These are phyloP conservation scores for Hipparchia semele DNA, from an alignment of 2,888 invertebrate genomes.

Conservation along the genomic window DNA sequence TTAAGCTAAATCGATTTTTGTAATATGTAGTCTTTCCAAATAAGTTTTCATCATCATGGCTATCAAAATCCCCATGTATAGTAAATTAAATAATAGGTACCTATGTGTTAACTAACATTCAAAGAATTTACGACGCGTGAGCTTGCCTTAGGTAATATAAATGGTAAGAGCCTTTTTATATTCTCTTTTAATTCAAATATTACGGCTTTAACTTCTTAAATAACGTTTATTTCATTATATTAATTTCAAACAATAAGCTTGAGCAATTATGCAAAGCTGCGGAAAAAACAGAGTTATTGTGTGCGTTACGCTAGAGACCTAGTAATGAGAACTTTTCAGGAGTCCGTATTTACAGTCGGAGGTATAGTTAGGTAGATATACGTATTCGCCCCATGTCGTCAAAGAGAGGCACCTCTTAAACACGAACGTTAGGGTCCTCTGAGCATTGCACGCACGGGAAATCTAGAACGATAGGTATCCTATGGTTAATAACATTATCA, in stretches of 20 bases:
- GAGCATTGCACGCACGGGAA: not conserved
- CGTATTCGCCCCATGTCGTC: constrained; percentile 1
- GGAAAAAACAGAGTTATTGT: not conserved
- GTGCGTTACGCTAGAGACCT: constrained; percentile 22
- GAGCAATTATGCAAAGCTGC: not conserved
- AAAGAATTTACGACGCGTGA: no score
- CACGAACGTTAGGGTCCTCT: constrained; percentile 27
- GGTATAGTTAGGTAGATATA: constrained; percentile 12
- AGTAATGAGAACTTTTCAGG: constrained; percentile 28
- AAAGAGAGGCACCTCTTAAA: constrained; percentile 27
- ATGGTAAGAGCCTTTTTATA: no score
- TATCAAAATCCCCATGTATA: not conserved
- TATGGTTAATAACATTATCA: not conserved
- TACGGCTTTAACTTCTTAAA: not conserved
- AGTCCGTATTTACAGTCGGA: constrained; percentile 1
- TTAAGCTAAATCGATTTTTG: constrained; percentile 8
- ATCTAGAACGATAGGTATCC: not conserved
- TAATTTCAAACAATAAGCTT: not conserved
- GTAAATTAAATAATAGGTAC: not conserved
- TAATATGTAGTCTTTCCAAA: constrained; percentile 20
- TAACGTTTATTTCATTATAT: not conserved
- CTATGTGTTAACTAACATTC: not conserved
- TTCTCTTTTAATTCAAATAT: not conserved
- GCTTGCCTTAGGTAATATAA: no score
- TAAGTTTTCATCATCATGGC: not conserved